Evolutionary conservation across 2,113 vertebrate genomes (phyloP).

Genomic region (Ovibos moschatus): DNA sequence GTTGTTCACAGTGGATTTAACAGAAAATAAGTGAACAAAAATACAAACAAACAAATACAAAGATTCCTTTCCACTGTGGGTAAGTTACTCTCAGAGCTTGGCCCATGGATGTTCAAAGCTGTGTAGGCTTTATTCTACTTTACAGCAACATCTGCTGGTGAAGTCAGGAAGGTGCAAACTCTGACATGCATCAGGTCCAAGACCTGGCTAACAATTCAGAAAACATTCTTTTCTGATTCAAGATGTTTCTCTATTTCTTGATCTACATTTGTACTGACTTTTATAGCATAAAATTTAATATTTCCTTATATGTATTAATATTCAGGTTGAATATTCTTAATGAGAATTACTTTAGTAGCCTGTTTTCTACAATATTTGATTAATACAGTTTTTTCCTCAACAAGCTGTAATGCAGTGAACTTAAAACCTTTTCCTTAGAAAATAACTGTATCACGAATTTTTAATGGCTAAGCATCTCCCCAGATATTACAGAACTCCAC

Average conservation of each 20-base stretch:
- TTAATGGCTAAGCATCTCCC: background rate
- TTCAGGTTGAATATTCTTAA: background rate
- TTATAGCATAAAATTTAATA: background rate
- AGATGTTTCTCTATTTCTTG: background rate
- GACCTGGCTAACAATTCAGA: background rate
- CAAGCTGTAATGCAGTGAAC: background rate
- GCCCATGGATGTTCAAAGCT: accelerated
- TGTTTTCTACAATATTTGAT: background rate
- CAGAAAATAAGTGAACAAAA: background rate
- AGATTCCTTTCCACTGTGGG: background rate
- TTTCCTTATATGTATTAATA: background rate
- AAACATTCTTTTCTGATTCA: background rate
- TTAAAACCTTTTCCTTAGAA: background rate
- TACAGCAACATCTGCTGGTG: slow-evolving; percentile 80
- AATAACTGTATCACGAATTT: background rate
- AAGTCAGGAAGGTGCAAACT: slow-evolving; percentile 42
- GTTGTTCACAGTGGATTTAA: background rate
- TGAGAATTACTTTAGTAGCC: background rate
- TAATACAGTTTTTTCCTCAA: background rate
- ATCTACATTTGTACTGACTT: background rate
- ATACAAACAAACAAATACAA: background rate
- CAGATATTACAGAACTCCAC: background rate
- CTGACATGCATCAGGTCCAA: accelerated
- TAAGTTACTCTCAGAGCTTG: background rate
- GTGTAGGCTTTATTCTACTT: background rate